Conservation (phyloP, 2,888 invertebrate species). For the Ceriagrion tenellum region DNA sequence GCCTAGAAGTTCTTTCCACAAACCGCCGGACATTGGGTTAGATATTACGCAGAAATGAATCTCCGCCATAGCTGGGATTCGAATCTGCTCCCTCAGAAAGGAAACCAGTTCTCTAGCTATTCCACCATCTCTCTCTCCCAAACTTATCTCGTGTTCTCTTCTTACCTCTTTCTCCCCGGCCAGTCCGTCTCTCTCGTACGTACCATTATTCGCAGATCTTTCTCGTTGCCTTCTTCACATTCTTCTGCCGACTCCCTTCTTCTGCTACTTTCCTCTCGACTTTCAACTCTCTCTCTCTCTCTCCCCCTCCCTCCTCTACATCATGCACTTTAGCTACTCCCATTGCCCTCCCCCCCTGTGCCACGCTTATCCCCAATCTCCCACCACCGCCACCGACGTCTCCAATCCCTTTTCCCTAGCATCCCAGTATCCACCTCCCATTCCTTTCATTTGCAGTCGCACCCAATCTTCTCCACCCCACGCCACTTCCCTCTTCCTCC, state of each 20-base stretch:
- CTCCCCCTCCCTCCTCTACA: not conserved
- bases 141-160: not conserved
- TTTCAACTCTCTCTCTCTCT: not conserved
- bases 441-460: not conserved
- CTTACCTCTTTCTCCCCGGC: slow-evolving; percentile 60
- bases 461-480: not conserved
- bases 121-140: not conserved
- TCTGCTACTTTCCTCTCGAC: not conserved
- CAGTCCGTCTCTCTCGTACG: slow-evolving; percentile 48
- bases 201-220: not conserved
- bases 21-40: too few species aligned
- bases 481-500: not conserved
- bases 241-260: too few species aligned
- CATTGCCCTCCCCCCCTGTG: not conserved
- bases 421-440: too few species aligned
- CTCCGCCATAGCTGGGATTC: too few species aligned
- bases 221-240: not conserved
- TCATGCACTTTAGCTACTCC: not conserved
- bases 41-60: too few species aligned
- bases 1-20: too few species aligned
- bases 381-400: not conserved
- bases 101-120: too few species aligned
- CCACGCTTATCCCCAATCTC: not conserved
- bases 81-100: too few species aligned
- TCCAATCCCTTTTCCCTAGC: not conserved